Evolutionary conservation across 2,113 vertebrate genomes (phyloP).

Genomic region (Marcusenius ussheri): DNA sequence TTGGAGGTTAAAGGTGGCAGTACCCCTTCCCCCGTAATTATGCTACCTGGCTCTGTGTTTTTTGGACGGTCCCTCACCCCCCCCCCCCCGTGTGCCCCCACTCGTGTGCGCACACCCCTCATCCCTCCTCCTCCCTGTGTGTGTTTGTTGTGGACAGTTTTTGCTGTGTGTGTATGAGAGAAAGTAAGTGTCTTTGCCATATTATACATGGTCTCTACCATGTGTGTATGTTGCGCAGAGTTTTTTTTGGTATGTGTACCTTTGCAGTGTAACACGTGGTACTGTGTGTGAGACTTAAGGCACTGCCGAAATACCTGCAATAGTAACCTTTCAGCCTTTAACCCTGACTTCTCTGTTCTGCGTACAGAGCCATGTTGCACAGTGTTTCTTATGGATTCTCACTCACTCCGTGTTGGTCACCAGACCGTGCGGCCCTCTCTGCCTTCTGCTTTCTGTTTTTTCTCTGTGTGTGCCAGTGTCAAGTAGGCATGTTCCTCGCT

Average conservation of each 20-base stretch:
- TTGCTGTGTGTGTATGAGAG: neutral
- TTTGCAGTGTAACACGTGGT: neutral
- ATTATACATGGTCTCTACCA: neutral
- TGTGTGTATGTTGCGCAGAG: neutral
- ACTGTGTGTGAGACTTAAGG: neutral
- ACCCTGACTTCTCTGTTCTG: neutral
- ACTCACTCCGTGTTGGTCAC: neutral
- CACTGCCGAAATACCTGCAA: neutral
- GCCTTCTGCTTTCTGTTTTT: neutral
- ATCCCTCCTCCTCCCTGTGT: neutral
- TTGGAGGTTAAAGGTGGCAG: neutral
- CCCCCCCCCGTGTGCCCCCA: too few relatives aligned
- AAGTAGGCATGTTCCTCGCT: neutral
- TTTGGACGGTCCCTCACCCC: neutral
- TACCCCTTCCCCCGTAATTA: neutral
- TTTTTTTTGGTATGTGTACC: neutral
- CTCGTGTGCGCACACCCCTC: neutral
- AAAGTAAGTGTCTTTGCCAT: neutral
- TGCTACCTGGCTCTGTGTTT: neutral
- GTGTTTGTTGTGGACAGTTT: neutral
- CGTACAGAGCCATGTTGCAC: neutral
- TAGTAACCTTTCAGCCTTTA: neutral
- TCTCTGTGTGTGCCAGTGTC: neutral
- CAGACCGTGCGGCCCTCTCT: neutral
- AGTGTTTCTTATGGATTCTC: neutral